Evolutionary conservation across 2,888 invertebrate species (phyloP).

Genomic region (Pegoplata infirma): DNA sequence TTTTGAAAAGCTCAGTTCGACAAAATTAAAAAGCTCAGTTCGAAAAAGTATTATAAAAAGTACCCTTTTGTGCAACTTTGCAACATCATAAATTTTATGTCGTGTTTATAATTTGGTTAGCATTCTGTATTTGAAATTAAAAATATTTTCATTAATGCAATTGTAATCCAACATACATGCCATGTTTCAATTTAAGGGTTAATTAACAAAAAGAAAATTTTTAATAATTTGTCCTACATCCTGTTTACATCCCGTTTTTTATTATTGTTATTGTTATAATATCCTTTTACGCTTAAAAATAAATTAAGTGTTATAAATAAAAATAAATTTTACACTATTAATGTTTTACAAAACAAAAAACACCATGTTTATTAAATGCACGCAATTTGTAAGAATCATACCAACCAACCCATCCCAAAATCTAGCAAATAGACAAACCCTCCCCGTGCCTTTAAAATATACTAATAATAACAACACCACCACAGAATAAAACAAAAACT

Average conservation of each 20-base stretch:
- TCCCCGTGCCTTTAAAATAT: background rate
- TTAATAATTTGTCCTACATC: slow-evolving; percentile 3
- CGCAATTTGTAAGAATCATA: slow-evolving; percentile 41
- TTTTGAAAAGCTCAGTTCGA: too few species aligned
- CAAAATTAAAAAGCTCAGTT: too few species aligned
- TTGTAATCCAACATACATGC: too few species aligned
- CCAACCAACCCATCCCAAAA: background rate
- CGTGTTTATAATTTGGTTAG: too few species aligned
- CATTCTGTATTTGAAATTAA: too few species aligned
- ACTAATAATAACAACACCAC: background rate
- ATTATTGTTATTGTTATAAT: slow-evolving; percentile 56
- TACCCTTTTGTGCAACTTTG: too few species aligned
- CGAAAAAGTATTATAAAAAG: too few species aligned
- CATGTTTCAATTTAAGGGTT: slow-evolving; percentile 20
- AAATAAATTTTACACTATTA: slow-evolving; percentile 42
- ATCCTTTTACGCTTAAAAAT: slow-evolving; percentile 48
- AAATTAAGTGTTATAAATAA: slow-evolving; percentile 61
- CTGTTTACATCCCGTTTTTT: slow-evolving; percentile 66
- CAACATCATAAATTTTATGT: too few species aligned
- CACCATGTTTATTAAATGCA: slow-evolving; percentile 17
- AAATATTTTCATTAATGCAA: too few species aligned
- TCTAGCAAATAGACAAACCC: background rate
- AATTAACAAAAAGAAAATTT: slow-evolving; percentile 70
- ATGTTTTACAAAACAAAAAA: slow-evolving; percentile 8
- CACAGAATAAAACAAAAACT: background rate